These are phyloP conservation scores for Illadopsis cleaveri DNA, from an alignment of 2,113 vertebrate species.

Conservation along the genomic window DNA sequence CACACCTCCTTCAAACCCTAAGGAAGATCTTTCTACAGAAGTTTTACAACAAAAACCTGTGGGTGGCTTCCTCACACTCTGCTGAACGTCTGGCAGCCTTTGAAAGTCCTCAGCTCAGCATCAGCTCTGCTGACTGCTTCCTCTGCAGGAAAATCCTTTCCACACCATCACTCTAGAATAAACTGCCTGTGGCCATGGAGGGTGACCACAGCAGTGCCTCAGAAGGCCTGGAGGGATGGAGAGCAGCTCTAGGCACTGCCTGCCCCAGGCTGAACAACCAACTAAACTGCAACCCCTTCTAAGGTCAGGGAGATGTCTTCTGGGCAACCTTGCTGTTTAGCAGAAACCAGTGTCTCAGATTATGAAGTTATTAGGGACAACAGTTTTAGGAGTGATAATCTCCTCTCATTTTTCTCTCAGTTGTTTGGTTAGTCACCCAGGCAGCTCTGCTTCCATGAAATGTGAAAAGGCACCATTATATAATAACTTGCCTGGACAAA, in stretches of 20 bases:
- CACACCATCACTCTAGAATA: not conserved
- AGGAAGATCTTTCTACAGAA: not conserved
- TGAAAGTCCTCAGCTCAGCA: not conserved
- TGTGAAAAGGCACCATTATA: constrained; percentile 5
- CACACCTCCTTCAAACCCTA: not conserved
- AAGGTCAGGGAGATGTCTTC: not conserved
- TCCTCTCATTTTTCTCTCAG: not conserved
- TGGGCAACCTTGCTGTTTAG: not conserved
- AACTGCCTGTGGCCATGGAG: not conserved
- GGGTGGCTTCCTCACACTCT: not conserved
- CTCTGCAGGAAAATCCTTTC: not conserved
- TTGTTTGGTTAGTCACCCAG: not conserved
- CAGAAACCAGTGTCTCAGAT: not conserved
- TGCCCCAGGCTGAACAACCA: not conserved
- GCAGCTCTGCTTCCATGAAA: constrained; percentile 11
- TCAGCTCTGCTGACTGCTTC: not conserved
- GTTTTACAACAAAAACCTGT: not conserved
- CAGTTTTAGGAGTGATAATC: not conserved
- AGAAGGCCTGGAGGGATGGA: not conserved
- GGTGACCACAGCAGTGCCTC: not conserved
- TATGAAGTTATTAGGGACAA: not conserved
- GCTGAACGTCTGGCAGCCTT: not conserved
- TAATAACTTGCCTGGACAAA: not conserved
- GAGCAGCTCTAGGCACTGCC: not conserved
- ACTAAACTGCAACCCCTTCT: not conserved